Evolutionary conservation across 2,113 vertebrate genomes (phyloP).

Genomic region (Plecturocebus donacophilus): DNA sequence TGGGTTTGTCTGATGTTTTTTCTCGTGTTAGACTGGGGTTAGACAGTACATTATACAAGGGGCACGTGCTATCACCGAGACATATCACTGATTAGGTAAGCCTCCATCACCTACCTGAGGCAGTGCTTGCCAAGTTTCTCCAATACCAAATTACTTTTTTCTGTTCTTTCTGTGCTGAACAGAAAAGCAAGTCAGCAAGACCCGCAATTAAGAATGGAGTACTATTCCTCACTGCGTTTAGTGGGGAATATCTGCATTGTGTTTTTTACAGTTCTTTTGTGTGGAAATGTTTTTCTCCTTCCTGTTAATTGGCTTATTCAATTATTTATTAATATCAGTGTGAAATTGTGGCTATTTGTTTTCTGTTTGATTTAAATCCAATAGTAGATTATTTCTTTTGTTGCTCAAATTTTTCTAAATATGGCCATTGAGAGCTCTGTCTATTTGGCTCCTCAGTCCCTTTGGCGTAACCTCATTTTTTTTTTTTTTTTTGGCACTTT

Average conservation of each 20-base stretch:
- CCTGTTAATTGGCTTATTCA: neutral
- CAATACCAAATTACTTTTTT: neutral
- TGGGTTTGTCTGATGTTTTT: neutral
- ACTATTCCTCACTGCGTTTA: neutral
- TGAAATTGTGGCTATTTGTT: no score
- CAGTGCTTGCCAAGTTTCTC: neutral
- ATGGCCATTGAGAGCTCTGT: neutral
- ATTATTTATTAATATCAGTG: neutral
- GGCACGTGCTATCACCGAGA: no score
- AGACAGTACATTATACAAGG: neutral
- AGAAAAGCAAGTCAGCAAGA: neutral
- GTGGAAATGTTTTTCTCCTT: neutral
- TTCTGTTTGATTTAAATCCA: neutral
- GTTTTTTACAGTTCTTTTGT: neutral
- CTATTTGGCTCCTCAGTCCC: neutral
- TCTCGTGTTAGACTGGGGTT: neutral
- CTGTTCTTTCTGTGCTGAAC: neutral
- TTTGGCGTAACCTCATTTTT: neutral
- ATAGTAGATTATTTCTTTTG: neutral
- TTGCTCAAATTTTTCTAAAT: neutral
- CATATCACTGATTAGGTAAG: neutral
- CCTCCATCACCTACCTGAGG: no score
- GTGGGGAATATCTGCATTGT: neutral
- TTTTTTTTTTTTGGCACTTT: neutral
- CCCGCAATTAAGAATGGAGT: neutral